Evolutionary conservation across 2,113 vertebrate species (phyloP).

Genomic region (Pseudois nayaur): DNA sequence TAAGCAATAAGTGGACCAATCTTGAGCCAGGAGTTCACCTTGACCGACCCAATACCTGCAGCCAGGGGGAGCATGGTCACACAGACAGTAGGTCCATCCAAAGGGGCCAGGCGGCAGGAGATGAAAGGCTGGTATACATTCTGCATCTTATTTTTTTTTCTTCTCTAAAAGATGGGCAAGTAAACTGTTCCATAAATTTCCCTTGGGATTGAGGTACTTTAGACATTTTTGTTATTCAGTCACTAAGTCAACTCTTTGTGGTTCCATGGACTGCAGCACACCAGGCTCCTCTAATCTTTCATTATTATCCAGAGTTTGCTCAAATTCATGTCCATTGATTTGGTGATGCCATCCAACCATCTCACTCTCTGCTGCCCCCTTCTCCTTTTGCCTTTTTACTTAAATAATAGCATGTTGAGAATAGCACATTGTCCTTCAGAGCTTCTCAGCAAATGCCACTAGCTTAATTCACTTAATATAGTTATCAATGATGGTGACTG

Average conservation of each 20-base stretch:
- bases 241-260: neutral
- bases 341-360: neutral
- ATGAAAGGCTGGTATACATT: neutral
- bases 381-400: neutral
- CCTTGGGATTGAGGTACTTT: neutral
- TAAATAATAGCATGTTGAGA: neutral
- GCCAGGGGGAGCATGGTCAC: neutral
- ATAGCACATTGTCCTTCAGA: neutral
- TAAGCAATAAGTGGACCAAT: neutral
- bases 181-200: neutral
- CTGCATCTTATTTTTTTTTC: neutral
- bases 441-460: conserved; percentile 1
- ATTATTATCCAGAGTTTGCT: neutral
- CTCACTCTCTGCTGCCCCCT: neutral
- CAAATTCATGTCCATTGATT: neutral
- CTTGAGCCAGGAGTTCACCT: neutral
- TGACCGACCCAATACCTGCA: neutral
- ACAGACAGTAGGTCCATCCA: neutral
- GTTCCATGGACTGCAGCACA: neutral
- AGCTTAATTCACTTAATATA: neutral
- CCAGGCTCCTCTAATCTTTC: neutral
- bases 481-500: neutral
- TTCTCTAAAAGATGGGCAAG: neutral
- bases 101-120: neutral
- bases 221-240: neutral